Percentiles rank a stretch among this genome's conserved stretches.
Evolutionary conservation across 2,888 invertebrate genomes (phyloP).

Genomic region (Germaria angustata): DNA sequence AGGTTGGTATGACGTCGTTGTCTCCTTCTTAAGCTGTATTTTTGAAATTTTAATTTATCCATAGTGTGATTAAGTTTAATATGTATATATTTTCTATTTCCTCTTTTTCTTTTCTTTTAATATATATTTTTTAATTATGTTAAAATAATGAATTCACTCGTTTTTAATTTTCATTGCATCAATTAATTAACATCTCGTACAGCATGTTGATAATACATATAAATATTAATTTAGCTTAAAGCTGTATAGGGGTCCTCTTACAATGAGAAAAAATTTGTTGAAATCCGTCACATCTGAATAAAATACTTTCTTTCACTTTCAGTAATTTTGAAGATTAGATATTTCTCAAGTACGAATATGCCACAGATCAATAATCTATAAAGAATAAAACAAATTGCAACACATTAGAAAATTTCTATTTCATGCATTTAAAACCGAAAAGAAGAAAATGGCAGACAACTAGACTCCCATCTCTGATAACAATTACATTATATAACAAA

Average conservation of each 20-base stretch:
- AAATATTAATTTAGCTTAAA: slow-evolving; percentile 30
- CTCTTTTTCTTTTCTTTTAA: background rate
- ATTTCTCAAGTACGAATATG: background rate
- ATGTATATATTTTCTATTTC: background rate
- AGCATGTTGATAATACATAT: background rate
- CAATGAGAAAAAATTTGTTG: background rate
- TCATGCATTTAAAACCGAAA: no score
- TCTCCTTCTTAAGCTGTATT: slow-evolving; percentile 60
- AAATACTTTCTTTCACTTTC: background rate
- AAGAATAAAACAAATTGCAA: background rate
- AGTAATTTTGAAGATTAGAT: background rate
- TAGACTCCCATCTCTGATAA: no score
- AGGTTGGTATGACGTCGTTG: slow-evolving; percentile 65
- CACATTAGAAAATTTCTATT: background rate
- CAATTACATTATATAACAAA: no score
- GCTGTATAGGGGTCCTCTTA: slow-evolving; percentile 26
- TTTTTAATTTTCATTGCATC: background rate
- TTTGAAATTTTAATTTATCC: slow-evolving; percentile 66
- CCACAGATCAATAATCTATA: slow-evolving; percentile 5
- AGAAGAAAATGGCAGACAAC: no score
- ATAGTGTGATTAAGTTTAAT: slow-evolving; percentile 16
- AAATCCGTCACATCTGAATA: background rate
- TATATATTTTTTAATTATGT: background rate
- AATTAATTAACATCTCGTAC: background rate
- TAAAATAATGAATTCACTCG: background rate